phyloP scores from a whole-genome alignment of 2,888 invertebrate species.

The Andrena hattorfiana region DNA sequence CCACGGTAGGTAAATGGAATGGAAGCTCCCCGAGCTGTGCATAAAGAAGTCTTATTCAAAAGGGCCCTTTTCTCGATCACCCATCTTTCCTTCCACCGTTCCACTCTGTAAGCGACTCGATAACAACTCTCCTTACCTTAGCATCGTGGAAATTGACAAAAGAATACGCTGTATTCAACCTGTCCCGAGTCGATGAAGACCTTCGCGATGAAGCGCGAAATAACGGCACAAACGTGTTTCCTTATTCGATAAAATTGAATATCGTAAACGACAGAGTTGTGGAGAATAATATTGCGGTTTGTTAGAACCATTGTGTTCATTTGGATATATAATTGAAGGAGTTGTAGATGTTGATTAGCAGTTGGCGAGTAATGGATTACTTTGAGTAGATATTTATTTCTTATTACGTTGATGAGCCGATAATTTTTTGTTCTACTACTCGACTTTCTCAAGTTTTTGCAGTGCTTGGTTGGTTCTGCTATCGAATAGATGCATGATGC shows the following conservation, averaged over 20 bases:
- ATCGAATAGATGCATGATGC: background rate
- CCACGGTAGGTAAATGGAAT: constrained; percentile 38
- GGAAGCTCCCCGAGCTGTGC: constrained; percentile 42
- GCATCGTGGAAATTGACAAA: constrained; percentile 23
- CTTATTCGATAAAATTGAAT: background rate
- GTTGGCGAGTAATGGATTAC: too few relatives aligned
- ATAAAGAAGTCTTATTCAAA: constrained; percentile 61
- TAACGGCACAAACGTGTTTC: background rate
- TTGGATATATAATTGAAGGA: too few relatives aligned
- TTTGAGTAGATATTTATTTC: too few relatives aligned
- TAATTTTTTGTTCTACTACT: too few relatives aligned
- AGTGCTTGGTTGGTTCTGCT: background rate
- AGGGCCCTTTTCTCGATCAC: constrained; percentile 43
- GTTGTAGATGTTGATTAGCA: too few relatives aligned
- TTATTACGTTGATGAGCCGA: too few relatives aligned
- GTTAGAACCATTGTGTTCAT: too few relatives aligned
- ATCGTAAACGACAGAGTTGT: too few relatives aligned
- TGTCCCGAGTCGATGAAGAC: constrained; percentile 16
- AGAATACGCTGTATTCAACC: constrained; percentile 7
- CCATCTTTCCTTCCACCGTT: constrained; percentile 44
- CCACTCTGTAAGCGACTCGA: constrained; percentile 57
- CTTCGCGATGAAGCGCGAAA: background rate
- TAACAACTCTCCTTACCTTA: constrained; percentile 56
- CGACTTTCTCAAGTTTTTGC: background rate
- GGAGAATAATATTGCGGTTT: too few relatives aligned